phyloP scores from a whole-genome alignment of 2,888 invertebrate species.

The Herminia tarsipennalis region DNA sequence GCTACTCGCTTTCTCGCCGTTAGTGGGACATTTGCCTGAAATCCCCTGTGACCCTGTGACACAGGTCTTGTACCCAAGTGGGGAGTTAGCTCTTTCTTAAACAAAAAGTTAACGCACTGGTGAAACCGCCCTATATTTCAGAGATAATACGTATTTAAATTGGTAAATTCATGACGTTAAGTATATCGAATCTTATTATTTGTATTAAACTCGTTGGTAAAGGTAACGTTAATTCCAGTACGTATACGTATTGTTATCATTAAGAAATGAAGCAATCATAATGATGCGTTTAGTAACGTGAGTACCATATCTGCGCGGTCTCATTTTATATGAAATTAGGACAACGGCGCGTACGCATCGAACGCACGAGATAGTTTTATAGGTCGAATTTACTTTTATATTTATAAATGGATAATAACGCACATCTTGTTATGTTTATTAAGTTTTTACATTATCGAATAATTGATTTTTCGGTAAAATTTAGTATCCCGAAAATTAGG shows the following conservation, averaged over 20 bases:
- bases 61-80: no score
- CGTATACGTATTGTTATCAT: constrained; percentile 36
- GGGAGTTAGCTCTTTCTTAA: no score
- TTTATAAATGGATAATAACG: constrained; percentile 62
- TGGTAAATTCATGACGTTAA: background rate
- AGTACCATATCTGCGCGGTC: constrained; percentile 51
- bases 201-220: background rate
- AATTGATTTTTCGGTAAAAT: no score
- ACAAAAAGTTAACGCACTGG: no score
- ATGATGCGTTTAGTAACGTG: constrained; percentile 27
- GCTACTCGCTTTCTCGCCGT: no score
- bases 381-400: constrained; percentile 61
- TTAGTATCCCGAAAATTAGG: no score
- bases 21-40: no score
- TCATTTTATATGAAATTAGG: constrained; percentile 60
- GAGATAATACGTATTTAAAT: background rate
- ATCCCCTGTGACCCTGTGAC: no score
- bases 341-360: constrained; percentile 50
- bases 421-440: constrained; percentile 53
- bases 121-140: no score
- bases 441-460: constrained; percentile 48
- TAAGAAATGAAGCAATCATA: constrained; percentile 40
- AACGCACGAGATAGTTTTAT: constrained; percentile 54
- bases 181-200: background rate
- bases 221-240: constrained; percentile 26